Conservation (phyloP, 2,113 vertebrate genomes). For the Gavia stellata region DNA sequence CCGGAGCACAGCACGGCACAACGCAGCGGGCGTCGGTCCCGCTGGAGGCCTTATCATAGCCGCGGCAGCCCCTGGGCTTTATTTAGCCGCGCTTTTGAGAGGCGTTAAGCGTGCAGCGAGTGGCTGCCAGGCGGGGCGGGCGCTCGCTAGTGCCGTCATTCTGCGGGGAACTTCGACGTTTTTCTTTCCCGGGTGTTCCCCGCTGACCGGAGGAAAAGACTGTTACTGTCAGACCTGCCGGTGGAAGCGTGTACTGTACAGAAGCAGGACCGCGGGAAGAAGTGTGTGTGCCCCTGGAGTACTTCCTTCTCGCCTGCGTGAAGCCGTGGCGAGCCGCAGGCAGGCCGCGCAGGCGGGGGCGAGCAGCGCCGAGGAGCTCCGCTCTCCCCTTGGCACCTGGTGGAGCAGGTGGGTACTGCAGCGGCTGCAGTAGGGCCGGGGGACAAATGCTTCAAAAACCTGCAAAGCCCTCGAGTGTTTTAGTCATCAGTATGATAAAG, state of each 20-base stretch:
- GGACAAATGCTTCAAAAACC: rapidly evolving
- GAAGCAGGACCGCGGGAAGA: rapidly evolving
- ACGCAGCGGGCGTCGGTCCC: neutral
- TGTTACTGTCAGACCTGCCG: rapidly evolving
- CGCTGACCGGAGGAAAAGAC: neutral
- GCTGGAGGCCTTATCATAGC: rapidly evolving
- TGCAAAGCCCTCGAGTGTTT: neutral
- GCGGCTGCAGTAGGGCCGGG: neutral
- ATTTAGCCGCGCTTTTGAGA: rapidly evolving
- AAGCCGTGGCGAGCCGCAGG: rapidly evolving
- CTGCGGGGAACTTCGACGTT: neutral
- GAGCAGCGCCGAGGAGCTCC: too few species aligned
- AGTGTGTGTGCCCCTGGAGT: rapidly evolving
- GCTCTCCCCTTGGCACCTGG: neutral
- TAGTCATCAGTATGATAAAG: neutral
- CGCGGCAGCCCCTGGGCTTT: rapidly evolving
- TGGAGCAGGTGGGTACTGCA: neutral
- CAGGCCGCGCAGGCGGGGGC: rapidly evolving
- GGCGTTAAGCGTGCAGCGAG: rapidly evolving
- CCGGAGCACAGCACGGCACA: too few species aligned
- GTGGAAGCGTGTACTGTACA: neutral
- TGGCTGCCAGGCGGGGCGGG: neutral
- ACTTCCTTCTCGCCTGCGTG: neutral
- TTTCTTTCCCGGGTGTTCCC: neutral
- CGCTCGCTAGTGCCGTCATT: neutral